Evolutionary conservation across 2,113 vertebrate species (phyloP).

Genomic region (Panthera tigris): DNA sequence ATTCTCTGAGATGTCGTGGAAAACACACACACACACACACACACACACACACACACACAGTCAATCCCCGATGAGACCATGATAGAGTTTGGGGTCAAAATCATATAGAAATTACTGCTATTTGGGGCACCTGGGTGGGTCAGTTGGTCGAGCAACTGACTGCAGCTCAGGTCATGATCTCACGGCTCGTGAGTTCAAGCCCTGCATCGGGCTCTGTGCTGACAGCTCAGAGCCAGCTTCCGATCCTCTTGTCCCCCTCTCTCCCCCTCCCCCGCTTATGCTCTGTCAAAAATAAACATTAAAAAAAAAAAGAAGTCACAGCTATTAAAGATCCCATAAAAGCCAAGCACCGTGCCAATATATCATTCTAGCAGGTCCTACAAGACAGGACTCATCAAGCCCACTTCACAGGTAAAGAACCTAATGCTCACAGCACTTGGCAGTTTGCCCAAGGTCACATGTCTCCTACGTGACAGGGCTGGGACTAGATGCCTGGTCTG

Average conservation of each 20-base stretch:
- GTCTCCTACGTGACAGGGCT: background rate
- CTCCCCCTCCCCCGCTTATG: too few relatives aligned
- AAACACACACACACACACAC: too few relatives aligned
- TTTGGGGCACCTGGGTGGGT: background rate
- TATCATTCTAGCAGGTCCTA: background rate
- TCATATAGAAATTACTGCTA: background rate
- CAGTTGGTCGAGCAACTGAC: too few relatives aligned
- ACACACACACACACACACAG: too few relatives aligned
- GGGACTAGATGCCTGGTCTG: background rate
- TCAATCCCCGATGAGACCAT: background rate
- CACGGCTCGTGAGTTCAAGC: too few relatives aligned
- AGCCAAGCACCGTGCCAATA: background rate
- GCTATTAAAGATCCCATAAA: background rate
- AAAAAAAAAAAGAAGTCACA: too few relatives aligned
- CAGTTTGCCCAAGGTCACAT: background rate
- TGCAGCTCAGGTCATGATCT: too few relatives aligned
- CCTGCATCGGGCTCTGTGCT: too few relatives aligned
- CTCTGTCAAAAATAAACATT: too few relatives aligned
- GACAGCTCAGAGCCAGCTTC: too few relatives aligned
- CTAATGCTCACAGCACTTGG: background rate
- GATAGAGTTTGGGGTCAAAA: background rate
- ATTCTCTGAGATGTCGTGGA: background rate
- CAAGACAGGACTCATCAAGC: background rate
- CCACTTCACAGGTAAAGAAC: background rate
- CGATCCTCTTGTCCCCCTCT: too few relatives aligned